Percentiles rank a stretch among this genome's conserved stretches.
These are phyloP conservation scores for Amphiprion percula DNA, from an alignment of 2,113 vertebrate species.

Conservation along the genomic window DNA sequence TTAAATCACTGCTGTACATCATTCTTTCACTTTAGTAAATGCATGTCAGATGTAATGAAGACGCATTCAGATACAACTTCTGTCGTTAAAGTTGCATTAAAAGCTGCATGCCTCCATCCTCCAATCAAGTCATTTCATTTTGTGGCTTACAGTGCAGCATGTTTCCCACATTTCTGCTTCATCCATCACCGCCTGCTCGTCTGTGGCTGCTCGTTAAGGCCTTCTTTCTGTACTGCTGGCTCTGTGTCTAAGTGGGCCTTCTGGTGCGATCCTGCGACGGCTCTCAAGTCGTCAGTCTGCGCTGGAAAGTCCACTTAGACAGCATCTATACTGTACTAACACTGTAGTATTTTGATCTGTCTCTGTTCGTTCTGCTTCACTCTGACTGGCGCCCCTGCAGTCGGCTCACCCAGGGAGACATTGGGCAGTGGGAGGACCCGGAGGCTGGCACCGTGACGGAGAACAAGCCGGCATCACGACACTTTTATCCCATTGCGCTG, in stretches of 20 bases:
- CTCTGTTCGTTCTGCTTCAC: constrained; percentile 68
- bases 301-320: constrained; percentile 37
- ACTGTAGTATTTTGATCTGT: constrained; percentile 66
- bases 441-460: constrained; percentile 94
- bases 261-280: background rate
- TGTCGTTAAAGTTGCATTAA: background rate
- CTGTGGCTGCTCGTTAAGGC: constrained; percentile 18
- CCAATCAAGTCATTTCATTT: background rate
- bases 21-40: background rate
- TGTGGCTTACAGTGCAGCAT: background rate
- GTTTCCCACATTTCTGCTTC: constrained; percentile 19
- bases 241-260: constrained; percentile 53
- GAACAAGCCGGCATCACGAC: constrained; percentile 98
- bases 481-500: constrained; percentile 99
- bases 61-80: background rate
- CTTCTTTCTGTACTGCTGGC: constrained; percentile 38
- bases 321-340: constrained; percentile 60
- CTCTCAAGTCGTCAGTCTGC: constrained; percentile 13
- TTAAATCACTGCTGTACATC: background rate
- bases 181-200: constrained; percentile 42
- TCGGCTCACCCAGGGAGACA: constrained; percentile 93
- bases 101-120: constrained; percentile 17
- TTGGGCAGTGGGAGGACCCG: constrained; percentile 95
- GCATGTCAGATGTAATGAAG: background rate
- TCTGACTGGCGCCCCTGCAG: constrained; percentile 87